Base-by-base conservation (phyloP, 2,797 vertebrate species). In the Enoplosus armatus region DNA sequence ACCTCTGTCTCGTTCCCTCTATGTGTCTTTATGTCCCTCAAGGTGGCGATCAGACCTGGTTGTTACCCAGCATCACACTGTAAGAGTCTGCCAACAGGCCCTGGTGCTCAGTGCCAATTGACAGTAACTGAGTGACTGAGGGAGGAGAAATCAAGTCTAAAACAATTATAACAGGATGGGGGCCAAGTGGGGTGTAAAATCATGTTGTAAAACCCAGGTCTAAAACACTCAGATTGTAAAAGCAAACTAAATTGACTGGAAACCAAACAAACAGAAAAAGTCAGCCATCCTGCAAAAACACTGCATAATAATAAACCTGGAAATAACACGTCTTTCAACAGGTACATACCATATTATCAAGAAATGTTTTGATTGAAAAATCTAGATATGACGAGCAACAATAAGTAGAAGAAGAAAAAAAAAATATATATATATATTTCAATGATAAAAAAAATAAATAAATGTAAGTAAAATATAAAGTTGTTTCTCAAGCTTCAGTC, bases 81-180 rank as follows among this genome's bases (percentile, higher is more conserved):
- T 54, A 24, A 63, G 48, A 74, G 64, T 8, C 62, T 16, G 12
- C 53, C 41, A 72, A 68, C 31, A 48, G 8, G 48, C 55, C 5
- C 26, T 24, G 39, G 24, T 75, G 51, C 29, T 70, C 58, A 37
- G 58, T 54, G 43, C 51, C 60, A 60, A 54, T 71, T 61, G 58
- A 29, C 41, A 41, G 45, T 48, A 43, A 54, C 39, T 54, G 51
- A 73, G 59, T 35, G 43, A 39, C 18, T 26, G 41, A 22, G 24
- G 6, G 26, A 47, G 31, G 54, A 29, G 26, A 0, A 11, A 48
- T 33, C 41, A 58, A 29, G 41, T 56, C 31, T 35, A 20, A 62
- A 77, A 63, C 63, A 61, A 72, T 72, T 35, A 47, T 39, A 55
- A 33, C 20, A 43, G 35, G 47, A 60, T 35, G 16, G 8, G 12